Evolutionary conservation across 2,113 vertebrate species (phyloP), one percentile per base, ranked within the genome.

Genomic region (Labeo rohita): DNA sequence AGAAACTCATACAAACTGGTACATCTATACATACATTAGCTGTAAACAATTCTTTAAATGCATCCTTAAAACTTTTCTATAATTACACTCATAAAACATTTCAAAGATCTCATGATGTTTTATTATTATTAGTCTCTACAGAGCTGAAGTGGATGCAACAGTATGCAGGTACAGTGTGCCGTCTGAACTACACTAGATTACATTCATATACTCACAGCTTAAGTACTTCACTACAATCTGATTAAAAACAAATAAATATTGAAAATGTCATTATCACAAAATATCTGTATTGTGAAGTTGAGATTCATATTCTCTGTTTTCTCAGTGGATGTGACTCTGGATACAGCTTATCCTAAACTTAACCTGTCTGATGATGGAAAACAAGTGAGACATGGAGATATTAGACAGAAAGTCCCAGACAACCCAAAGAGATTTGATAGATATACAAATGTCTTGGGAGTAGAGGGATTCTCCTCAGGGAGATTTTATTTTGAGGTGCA

Each of bases 271-370:
- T 43, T 39, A 11, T 65, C 9, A 65, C 21, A 65, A 72, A 72
- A 23, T 49, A 1, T 72, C 1, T n/a, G 1, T 47, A 10, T 72
- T 49, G 10, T 23, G 1, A 76, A 16, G 49, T 23, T 28, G 18
- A 47, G 45, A 52, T 52, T 76, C 6, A 23, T 75, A 76, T 76
- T 76, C 73, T 52, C 23, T 76, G 73, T 50, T 76, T 49, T 52
- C n/a, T 52, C 73, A 76, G 73, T 76, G 73, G 73, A 76, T 34
- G 73, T 52, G 73, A 52, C 16, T 56, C 54, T 56, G 54, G 54
- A 56, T 18, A 56, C 54, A 76, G 73, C 73, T 28, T 6, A 76
- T 76, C n/a, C n/a, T 10, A 0, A 6, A 11, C 43, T 74, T 11
- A 34, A 28, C n/a, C 11, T 76, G n/a, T 76, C 73, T 52, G 47